phyloP scores from a whole-genome alignment of 2,797 vertebrate genomes.

The Sebastes miniatus region DNA sequence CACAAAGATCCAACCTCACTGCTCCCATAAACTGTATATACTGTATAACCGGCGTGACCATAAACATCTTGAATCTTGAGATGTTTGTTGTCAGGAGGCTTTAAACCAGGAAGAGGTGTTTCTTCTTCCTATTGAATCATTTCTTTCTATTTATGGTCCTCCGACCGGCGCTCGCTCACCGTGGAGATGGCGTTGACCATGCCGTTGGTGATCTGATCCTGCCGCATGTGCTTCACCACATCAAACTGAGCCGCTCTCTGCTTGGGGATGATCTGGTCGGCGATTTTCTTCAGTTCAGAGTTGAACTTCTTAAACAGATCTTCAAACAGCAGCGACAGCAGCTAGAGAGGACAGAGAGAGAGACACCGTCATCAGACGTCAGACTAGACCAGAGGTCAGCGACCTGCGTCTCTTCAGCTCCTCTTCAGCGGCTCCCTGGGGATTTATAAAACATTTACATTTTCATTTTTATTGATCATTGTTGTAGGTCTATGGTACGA shows the following conservation, averaged over 20 bases:
- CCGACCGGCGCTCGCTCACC: slow-evolving; percentile 73
- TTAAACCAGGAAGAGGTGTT: background rate
- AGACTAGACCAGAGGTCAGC: background rate
- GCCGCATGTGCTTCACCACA: slow-evolving; percentile 98
- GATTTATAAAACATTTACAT: too few relatives aligned
- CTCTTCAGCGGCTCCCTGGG: too few relatives aligned
- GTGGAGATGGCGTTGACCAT: slow-evolving; percentile 99
- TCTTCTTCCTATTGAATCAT: background rate
- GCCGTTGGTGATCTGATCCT: slow-evolving; percentile 98
- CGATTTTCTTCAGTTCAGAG: slow-evolving; percentile 97
- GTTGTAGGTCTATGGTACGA: too few relatives aligned
- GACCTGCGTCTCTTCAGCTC: too few relatives aligned
- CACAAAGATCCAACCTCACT: background rate
- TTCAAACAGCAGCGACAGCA: slow-evolving; percentile 97
- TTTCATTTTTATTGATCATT: too few relatives aligned
- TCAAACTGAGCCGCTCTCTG: slow-evolving; percentile 98
- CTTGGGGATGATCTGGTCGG: slow-evolving; percentile 98
- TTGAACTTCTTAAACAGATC: slow-evolving; percentile 99
- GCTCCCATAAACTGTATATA: too few relatives aligned
- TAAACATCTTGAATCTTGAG: too few relatives aligned
- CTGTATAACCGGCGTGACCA: too few relatives aligned
- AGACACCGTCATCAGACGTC: background rate
- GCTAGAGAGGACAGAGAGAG: slow-evolving; percentile 75
- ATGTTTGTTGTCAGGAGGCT: background rate
- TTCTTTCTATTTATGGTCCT: background rate